Evolutionary conservation across 2,113 vertebrate species (phyloP).

Genomic region (Mastomys natalensis): DNA sequence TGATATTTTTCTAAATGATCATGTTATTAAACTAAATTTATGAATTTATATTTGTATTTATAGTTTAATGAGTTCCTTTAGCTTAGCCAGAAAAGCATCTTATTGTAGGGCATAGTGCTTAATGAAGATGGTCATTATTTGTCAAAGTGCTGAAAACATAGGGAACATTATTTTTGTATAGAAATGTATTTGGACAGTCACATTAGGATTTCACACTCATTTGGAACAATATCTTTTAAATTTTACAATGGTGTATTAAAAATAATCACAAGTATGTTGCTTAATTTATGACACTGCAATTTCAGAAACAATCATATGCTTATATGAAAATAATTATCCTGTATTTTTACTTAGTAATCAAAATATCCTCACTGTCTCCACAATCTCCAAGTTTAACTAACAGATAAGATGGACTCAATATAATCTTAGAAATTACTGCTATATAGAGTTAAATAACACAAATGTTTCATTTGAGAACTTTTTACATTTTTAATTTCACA

Average conservation of each 20-base stretch:
- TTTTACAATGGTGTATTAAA: background rate
- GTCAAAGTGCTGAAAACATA: too few relatives aligned
- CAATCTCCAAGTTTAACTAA: background rate
- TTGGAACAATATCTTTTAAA: background rate
- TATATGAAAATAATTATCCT: background rate
- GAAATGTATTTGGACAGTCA: background rate
- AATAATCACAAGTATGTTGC: background rate
- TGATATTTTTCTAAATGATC: background rate
- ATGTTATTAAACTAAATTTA: background rate
- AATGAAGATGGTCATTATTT: background rate
- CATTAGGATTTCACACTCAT: background rate
- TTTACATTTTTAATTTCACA: background rate
- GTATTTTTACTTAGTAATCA: slow-evolving; percentile 27
- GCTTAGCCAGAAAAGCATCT: background rate
- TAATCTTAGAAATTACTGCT: background rate
- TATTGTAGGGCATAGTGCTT: background rate
- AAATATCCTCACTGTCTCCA: background rate
- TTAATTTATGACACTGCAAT: background rate
- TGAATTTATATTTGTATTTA: background rate
- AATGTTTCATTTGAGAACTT: background rate
- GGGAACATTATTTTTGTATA: background rate
- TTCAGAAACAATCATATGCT: background rate
- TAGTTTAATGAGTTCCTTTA: background rate
- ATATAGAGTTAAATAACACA: background rate
- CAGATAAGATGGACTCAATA: background rate